phyloP scores from a whole-genome alignment of 2,113 vertebrate species.

The Copsychus sechellarum region DNA sequence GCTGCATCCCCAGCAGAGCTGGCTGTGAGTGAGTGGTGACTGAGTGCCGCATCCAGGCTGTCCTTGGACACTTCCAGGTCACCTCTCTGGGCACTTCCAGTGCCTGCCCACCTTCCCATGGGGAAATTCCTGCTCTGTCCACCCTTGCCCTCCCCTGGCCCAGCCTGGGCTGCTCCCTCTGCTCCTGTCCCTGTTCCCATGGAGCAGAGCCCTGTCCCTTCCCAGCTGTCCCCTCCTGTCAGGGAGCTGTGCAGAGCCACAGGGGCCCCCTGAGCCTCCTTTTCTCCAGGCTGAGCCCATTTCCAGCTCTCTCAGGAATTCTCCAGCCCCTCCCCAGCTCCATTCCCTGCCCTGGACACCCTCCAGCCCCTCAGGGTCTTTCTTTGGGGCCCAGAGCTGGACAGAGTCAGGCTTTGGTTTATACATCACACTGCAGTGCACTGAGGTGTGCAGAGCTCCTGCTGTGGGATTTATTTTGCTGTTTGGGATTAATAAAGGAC shows the following conservation, averaged over 20 bases:
- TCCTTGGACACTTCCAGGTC: not conserved
- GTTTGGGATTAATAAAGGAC: not conserved
- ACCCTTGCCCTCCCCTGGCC: not conserved
- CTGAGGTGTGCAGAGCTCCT: not conserved
- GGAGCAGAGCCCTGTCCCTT: accelerated
- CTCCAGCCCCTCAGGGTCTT: not conserved
- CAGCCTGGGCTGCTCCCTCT: not conserved
- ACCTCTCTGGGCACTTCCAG: not conserved
- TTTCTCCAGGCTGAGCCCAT: not conserved
- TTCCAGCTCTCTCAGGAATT: not conserved
- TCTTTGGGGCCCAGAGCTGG: not conserved
- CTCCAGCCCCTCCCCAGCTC: not conserved
- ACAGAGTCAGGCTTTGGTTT: not conserved
- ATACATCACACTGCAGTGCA: no score
- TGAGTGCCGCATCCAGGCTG: not conserved
- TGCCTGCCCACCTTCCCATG: accelerated
- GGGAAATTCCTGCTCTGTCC: accelerated
- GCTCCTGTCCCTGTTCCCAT: not conserved
- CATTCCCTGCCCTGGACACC: accelerated
- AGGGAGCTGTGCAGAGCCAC: not conserved
- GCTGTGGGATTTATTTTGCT: not conserved
- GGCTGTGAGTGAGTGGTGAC: no score
- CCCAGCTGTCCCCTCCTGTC: not conserved
- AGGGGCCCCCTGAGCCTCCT: not conserved
- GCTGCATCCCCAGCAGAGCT: accelerated